Evolutionary conservation across 1,140 invertebrate species (phyloP), one percentile per base, ranked within the genome.

Genomic region (Meloidogyne hapla): DNA sequence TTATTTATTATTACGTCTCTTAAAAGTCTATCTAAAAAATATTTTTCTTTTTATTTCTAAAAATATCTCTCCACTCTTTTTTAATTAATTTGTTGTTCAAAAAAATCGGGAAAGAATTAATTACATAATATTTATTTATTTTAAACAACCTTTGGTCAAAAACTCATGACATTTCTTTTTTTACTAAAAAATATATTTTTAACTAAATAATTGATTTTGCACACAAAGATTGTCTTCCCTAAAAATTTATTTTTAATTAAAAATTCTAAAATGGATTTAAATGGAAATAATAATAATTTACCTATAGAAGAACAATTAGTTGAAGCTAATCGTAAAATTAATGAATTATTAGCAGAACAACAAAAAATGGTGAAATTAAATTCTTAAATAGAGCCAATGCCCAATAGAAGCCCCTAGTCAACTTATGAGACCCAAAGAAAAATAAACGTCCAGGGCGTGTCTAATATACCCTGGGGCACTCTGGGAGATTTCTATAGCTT

Each of bases 11-110:
- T 48, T 48, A 33, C 33, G 33, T 33, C 33, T 33, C 33, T 33
- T 33, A 33, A 33, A 33, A 33, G 2, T 33, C 9, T 0, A 33
- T 33, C 9, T 6, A 33, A 33, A 33, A 33, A 33, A n/a, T n/a
- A n/a, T 56, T 18, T 48, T 48, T 48, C 8, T 56, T 45, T 45
- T 45, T 15, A 15, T 45, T 45, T 56, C 48, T 56, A 56, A 56
- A 56, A 56, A 56, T 56, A 56, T 8, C n/a, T n/a, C 12, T 4
- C 48, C 48, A 56, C n/a, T 2, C 13, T 2, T 15, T 56, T 56
- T 56, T 56, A 56, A 56, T 56, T 56, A 56, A 56, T 56, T 56
- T 56, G 48, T 56, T 56, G n/a, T n/a, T 56, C n/a, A 56, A 56
- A 56, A 56, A n/a, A 56, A n/a, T 56, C 5, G n/a, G 18, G 18